These are phyloP conservation scores for Basileuterus tristriatus DNA, from an alignment of 2,797 vertebrate genomes.

Conservation along the genomic window DNA sequence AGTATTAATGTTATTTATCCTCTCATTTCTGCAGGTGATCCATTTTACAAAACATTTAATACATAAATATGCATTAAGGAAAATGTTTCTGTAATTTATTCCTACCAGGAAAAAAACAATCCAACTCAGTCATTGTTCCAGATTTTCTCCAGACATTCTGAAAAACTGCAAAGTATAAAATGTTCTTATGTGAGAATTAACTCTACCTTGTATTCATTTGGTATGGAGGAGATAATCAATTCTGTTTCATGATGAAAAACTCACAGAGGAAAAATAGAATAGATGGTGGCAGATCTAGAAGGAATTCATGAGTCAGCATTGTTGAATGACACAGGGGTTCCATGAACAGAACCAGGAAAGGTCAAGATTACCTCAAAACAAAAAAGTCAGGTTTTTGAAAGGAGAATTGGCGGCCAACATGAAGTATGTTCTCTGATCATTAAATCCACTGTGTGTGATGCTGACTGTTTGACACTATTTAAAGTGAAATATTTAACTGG, in stretches of 20 bases:
- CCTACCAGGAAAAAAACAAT: background rate
- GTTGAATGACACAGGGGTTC: background rate
- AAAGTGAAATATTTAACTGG: background rate
- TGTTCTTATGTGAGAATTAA: background rate
- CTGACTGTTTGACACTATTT: background rate
- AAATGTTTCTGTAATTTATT: background rate
- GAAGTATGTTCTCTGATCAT: background rate
- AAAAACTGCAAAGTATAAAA: background rate
- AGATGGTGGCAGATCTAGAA: background rate
- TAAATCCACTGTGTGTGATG: background rate
- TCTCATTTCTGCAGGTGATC: background rate
- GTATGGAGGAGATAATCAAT: background rate
- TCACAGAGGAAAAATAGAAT: background rate
- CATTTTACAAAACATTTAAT: slow-evolving; percentile 1
- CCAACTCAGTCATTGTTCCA: background rate
- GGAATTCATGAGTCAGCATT: background rate
- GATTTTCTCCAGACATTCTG: background rate
- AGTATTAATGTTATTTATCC: background rate
- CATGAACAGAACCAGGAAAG: background rate
- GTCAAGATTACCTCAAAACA: background rate
- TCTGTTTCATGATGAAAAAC: background rate
- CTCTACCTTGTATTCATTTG: background rate
- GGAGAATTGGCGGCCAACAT: background rate
- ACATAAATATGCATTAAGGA: background rate
- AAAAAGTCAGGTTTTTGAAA: background rate